Conservation (phyloP, 2,113 vertebrate genomes). For the Chroicocephalus ridibundus region DNA sequence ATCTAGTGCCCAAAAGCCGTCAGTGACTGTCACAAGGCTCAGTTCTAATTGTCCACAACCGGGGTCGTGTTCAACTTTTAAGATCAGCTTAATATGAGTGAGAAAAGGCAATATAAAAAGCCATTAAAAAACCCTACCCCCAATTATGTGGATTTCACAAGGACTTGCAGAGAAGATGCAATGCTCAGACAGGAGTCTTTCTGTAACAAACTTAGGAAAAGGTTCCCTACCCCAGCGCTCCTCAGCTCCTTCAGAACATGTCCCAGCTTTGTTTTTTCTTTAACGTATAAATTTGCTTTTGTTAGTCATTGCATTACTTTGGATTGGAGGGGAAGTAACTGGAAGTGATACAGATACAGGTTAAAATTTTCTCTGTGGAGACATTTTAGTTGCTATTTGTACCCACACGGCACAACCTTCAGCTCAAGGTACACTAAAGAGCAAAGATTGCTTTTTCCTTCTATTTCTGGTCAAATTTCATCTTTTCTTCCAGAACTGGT, state of each 20-base stretch:
- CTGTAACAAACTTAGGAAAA: rapidly evolving
- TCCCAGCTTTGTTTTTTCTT: not conserved
- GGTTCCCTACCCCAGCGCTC: not conserved
- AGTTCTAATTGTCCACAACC: rapidly evolving
- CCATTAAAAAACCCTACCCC: not conserved
- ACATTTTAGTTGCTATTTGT: not conserved
- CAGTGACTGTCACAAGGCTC: not conserved
- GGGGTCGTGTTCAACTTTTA: rapidly evolving
- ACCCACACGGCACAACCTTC: not conserved
- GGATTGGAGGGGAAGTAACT: not conserved
- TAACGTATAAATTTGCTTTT: not conserved
- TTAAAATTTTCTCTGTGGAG: not conserved
- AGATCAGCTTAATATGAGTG: rapidly evolving
- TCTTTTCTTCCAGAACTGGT: not conserved
- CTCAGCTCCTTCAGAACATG: not conserved
- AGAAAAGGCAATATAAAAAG: not conserved
- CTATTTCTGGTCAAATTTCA: not conserved
- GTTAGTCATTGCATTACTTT: not conserved
- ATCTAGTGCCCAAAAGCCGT: not conserved
- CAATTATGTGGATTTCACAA: not conserved
- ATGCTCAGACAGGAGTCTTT: not conserved
- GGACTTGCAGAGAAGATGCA: not conserved
- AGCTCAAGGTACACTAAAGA: not conserved
- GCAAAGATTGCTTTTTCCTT: not conserved
- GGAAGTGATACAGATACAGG: not conserved